Conservation (phyloP, 2,113 vertebrate genomes). For the Heteronetta atricapilla region DNA sequence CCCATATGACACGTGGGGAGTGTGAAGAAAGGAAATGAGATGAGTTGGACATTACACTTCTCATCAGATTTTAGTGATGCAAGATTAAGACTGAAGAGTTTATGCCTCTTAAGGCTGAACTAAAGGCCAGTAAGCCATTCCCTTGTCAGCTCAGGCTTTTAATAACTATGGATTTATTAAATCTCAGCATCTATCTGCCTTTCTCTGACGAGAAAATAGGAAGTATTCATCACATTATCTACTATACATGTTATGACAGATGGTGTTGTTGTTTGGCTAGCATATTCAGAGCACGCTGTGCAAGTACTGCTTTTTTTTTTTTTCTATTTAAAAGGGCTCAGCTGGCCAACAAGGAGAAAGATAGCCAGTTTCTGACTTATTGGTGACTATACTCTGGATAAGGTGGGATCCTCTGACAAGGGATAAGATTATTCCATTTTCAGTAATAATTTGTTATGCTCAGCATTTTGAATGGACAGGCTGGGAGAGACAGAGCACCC, state of each 20-base stretch:
- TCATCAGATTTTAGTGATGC: background rate
- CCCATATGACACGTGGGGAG: background rate
- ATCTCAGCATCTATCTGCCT: background rate
- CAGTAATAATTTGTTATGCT: background rate
- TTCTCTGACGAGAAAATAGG: background rate
- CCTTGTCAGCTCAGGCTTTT: constrained; percentile 8
- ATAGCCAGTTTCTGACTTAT: background rate
- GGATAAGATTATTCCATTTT: background rate
- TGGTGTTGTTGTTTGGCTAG: background rate
- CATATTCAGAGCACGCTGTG: background rate
- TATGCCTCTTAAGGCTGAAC: constrained; percentile 5
- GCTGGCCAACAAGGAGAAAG: background rate
- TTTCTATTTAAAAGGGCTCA: background rate
- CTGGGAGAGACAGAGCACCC: background rate
- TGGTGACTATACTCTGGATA: background rate
- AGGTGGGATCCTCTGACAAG: background rate
- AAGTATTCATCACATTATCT: background rate
- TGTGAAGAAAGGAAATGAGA: background rate
- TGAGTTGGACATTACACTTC: background rate
- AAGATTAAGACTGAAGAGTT: background rate
- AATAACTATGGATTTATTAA: constrained; percentile 10
- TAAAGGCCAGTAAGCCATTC: background rate
- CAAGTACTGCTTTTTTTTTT: background rate
- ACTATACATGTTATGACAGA: background rate
- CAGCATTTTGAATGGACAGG: background rate